Percentiles rank a stretch among this genome's conserved stretches.
Conservation (phyloP, 2,888 invertebrate species). For the Andricus curvator region DNA sequence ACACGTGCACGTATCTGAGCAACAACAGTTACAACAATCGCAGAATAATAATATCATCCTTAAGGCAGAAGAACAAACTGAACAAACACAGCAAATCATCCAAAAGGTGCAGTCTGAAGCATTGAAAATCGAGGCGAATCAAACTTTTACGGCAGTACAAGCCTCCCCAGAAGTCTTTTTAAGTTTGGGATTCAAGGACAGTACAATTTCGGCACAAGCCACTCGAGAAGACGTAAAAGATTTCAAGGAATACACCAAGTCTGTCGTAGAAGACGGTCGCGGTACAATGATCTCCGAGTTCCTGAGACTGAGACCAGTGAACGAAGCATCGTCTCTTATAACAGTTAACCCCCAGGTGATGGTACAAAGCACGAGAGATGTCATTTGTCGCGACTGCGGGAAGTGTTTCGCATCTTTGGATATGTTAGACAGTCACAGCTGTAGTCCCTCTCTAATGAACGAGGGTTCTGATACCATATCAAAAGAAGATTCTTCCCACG, state of each 20-base stretch:
- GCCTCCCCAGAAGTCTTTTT: conserved; percentile 73
- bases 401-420: conserved; percentile 70
- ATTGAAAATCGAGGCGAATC: conserved; percentile 68
- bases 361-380: conserved; percentile 65
- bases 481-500: conserved; percentile 56
- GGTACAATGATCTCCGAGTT: conserved; percentile 76
- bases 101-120: conserved; percentile 69
- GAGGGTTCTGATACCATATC: conserved; percentile 64
- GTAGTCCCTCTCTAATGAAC: conserved; percentile 62
- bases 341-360: conserved; percentile 74
- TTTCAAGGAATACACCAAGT: conserved; percentile 70
- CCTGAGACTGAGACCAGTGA: conserved; percentile 70
- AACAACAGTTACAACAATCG: conserved; percentile 65
- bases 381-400: conserved; percentile 74
- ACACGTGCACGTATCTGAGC: conserved; percentile 65
- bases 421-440: conserved; percentile 71
- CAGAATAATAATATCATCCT: conserved; percentile 72
- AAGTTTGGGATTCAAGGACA: conserved; percentile 73
- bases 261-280: conserved; percentile 68
- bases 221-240: conserved; percentile 72
- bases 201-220: conserved; percentile 63
- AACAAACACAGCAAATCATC: conserved; percentile 68
- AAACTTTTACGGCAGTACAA: conserved; percentile 71
- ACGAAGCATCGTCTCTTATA: conserved; percentile 69
- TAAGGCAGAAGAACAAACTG: conserved; percentile 65